A percentile compares a stretch with the other conserved stretches of the same genome.
phyloP scores from a whole-genome alignment of 2,113 vertebrate genomes.

The Anas platyrhynchos region DNA sequence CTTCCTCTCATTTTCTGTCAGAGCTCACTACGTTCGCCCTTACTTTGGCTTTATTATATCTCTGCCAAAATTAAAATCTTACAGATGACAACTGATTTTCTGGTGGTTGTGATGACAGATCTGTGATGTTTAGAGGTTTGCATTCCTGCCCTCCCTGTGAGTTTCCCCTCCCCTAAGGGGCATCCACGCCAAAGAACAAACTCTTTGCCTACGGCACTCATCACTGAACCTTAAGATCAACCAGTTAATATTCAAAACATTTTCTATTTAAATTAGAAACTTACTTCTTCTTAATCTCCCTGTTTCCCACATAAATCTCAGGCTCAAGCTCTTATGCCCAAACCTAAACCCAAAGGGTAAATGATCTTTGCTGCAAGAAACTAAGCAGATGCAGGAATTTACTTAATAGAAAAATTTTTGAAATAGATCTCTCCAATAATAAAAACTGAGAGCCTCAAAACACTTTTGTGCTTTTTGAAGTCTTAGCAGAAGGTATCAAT shows the following conservation, averaged over 20 bases:
- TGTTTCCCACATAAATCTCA: conserved; percentile 38
- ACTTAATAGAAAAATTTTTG: conserved; percentile 47
- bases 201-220: conserved; percentile 33
- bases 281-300: conserved; percentile 26
- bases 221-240: conserved; percentile 52
- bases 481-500: conserved; percentile 52
- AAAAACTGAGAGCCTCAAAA: conserved; percentile 37
- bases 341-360: conserved; percentile 43
- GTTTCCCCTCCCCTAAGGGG: conserved; percentile 22
- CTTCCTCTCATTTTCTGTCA: conserved; percentile 3
- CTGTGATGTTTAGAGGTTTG: conserved; percentile 54
- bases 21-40: not conserved
- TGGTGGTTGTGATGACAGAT: conserved; percentile 47
- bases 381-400: conserved; percentile 66
- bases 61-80: conserved; percentile 30
- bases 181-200: conserved; percentile 11
- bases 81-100: conserved; percentile 51
- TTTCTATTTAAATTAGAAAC: conserved; percentile 71
- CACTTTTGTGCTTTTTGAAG: conserved; percentile 46
- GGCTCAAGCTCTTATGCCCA: conserved; percentile 28
- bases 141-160: conserved; percentile 59
- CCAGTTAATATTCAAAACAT: conserved; percentile 63
- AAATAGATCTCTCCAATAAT: conserved; percentile 29
- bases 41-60: not conserved
- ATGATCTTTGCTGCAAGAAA: conserved; percentile 45